Base-by-base conservation (phyloP, 2,888 invertebrate genomes). In the Phyllotreta striolata region DNA sequence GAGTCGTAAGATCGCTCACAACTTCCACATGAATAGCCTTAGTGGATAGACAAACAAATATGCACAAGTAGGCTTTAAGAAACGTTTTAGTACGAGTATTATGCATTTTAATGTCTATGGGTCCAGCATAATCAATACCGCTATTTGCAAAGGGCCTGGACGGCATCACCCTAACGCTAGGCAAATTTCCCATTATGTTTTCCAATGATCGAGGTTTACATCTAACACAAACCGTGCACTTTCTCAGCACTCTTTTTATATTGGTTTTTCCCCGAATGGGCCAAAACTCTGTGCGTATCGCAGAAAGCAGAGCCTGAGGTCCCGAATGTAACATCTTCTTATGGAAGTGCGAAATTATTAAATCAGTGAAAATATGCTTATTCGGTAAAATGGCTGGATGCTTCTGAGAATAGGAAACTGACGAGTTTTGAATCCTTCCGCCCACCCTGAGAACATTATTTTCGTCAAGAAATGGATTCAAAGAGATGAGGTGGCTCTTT, bases 11-110 rank as follows among this genome's bases (percentile, higher is more conserved):
- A 49, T 70, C 69, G 0, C 68, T 63, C 0, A 73, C 74, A 3
- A 72, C 38, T 59, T 77, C 75, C 35, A 76, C 10, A 64, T 76
- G 75, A 0, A 74, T 57, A 0, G 46, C 46, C 9, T 24, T 13
- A n/a, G 46, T 46, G 3, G 9, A 13, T 9, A 46, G 13, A 9
- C 46, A 46, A n/a, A 46, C 12, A 46, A 46, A 46, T 4, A 13
- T 46, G 12, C 46, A 46, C 7, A 44, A 13, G 10, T 3, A 44
- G 1, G 44, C 14, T 44, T 44, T 5, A 44, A 44, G 10, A 10
- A 44, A n/a, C n/a, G n/a, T n/a, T n/a, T n/a, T n/a, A n/a, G n/a
- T n/a, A n/a, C n/a, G n/a, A n/a, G n/a, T n/a, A 9, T 44, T 44
- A 24, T 4, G 24, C 24, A 24, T 3, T 24, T 24, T 24, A 24